These are phyloP conservation scores for Chinchilla lanigera DNA, from an alignment of 2,113 vertebrate genomes.

Conservation along the genomic window DNA sequence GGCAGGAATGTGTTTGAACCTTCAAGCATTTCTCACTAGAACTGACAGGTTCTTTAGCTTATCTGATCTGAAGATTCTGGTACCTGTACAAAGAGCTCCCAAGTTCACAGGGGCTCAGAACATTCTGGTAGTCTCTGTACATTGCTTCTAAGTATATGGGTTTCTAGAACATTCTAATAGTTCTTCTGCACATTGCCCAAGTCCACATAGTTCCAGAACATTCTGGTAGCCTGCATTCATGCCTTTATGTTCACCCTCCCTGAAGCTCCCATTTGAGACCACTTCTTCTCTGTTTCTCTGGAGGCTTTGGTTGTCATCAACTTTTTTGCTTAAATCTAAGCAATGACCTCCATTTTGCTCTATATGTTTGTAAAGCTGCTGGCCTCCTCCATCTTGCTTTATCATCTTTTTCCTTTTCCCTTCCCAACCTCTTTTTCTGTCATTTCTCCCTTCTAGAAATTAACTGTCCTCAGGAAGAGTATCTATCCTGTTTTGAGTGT, in stretches of 20 bases:
- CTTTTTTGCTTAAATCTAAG: background rate
- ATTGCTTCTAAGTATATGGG: no score
- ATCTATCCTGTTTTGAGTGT: background rate
- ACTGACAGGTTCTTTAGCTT: background rate
- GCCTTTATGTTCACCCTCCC: background rate
- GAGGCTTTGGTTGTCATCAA: background rate
- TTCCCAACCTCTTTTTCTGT: background rate
- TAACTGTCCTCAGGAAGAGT: background rate
- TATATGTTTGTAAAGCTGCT: background rate
- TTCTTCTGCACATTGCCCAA: rapidly evolving
- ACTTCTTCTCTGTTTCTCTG: background rate
- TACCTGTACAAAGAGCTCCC: background rate
- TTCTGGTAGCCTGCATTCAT: background rate
- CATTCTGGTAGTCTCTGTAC: background rate
- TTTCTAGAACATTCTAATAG: background rate
- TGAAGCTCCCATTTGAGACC: background rate
- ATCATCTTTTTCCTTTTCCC: background rate
- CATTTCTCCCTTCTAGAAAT: background rate
- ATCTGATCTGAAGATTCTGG: background rate
- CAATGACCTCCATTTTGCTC: background rate
- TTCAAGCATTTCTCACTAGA: background rate
- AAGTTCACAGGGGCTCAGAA: no score
- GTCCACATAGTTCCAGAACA: background rate
- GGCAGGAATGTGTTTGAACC: background rate
- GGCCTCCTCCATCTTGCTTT: background rate